Conservation (phyloP, 2,888 invertebrate species). For the Cecidostiba fungosa region DNA sequence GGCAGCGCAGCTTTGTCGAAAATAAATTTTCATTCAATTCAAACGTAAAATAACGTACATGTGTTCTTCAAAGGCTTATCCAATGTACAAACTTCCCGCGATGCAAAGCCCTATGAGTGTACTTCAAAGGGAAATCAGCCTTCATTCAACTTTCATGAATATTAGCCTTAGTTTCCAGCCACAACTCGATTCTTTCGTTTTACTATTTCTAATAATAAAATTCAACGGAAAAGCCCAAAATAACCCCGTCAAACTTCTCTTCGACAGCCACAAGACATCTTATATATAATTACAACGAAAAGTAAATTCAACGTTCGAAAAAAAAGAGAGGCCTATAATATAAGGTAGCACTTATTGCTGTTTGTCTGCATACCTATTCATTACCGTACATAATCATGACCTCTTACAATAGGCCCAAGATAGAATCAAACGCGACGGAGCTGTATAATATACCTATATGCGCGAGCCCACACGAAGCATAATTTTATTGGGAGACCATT, state of each 20-base stretch:
- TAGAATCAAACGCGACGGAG: background rate
- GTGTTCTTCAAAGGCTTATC: background rate
- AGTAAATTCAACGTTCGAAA: background rate
- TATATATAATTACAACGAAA: background rate
- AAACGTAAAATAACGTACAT: background rate
- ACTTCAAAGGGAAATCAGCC: background rate
- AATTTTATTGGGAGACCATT: background rate
- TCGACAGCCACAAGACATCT: background rate
- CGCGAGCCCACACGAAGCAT: background rate
- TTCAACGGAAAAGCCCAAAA: background rate
- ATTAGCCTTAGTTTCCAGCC: background rate
- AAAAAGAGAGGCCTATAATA: background rate
- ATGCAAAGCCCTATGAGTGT: background rate
- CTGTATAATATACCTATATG: background rate
- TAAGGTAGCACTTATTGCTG: background rate
- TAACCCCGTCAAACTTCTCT: too few species aligned
- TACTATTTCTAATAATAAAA: background rate
- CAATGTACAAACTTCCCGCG: background rate
- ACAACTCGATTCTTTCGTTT: background rate
- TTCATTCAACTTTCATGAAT: background rate
- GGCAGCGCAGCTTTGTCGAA: background rate
- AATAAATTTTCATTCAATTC: background rate
- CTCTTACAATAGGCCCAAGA: conserved; percentile 22
- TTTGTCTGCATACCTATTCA: background rate
- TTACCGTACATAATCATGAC: conserved; percentile 27